A percentile compares a stretch with the other conserved stretches of the same genome.
Evolutionary conservation across 1,140 invertebrate genomes (phyloP).

Genomic region (Ganaspis sp.): DNA sequence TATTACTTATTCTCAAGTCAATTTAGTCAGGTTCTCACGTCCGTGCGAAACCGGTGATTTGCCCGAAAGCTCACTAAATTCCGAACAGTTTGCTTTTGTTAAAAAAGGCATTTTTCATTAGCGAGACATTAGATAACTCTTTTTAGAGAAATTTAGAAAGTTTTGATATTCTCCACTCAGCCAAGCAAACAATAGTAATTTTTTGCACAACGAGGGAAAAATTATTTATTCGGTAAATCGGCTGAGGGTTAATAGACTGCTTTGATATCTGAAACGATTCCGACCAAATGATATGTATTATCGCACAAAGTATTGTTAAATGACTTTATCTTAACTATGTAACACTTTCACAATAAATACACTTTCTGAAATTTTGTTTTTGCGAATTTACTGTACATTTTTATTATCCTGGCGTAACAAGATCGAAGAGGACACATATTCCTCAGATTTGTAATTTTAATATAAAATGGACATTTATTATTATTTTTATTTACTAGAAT

Average conservation of each 20-base stretch:
- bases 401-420: too few species aligned
- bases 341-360: slow-evolving; percentile 18
- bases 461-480: too few species aligned
- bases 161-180: background rate
- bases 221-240: background rate
- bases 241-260: background rate
- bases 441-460: too few species aligned
- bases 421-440: too few species aligned
- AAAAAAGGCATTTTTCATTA: background rate
- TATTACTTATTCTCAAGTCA: background rate
- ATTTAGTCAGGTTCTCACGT: background rate
- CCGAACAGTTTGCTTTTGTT: too few species aligned
- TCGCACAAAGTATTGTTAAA: slow-evolving; percentile 26
- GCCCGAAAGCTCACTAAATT: too few species aligned
- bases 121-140: background rate
- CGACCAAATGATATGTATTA: slow-evolving; percentile 24
- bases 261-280: slow-evolving; percentile 24
- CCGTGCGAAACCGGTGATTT: too few species aligned
- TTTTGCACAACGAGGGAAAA: background rate
- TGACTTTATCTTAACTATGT: slow-evolving; percentile 11
- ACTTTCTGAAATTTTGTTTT: background rate
- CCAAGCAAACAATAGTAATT: background rate
- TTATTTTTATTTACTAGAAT: too few species aligned
- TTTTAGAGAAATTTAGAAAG: background rate
- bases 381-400: too few species aligned